Evolutionary conservation across 1,140 invertebrate genomes (phyloP).

Genomic region (Neodiprion virginianus): DNA sequence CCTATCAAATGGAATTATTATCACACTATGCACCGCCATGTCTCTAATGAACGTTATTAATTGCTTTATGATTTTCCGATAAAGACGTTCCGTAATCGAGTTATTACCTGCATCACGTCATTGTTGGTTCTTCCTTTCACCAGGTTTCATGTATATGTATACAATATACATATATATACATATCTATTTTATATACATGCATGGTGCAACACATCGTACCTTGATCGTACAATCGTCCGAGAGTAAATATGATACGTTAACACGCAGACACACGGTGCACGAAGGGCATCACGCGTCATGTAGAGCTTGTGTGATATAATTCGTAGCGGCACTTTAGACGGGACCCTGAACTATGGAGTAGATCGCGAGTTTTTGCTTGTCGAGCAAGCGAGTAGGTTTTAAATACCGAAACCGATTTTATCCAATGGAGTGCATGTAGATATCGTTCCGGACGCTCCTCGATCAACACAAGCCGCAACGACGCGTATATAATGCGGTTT

Average conservation of each 20-base stretch:
- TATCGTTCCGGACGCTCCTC: no score
- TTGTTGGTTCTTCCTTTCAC: neutral
- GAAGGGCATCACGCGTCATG: no score
- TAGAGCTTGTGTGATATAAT: no score
- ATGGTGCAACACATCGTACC: neutral
- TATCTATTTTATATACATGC: neutral
- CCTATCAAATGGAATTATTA: slow-evolving; percentile 25
- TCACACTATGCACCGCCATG: slow-evolving; percentile 17
- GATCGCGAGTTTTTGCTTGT: no score
- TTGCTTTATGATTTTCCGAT: slow-evolving; percentile 62
- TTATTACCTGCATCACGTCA: slow-evolving; percentile 49
- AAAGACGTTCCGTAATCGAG: slow-evolving; percentile 50
- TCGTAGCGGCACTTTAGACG: no score
- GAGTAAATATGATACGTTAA: no score
- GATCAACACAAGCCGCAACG: slow-evolving; percentile 26
- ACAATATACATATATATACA: neutral
- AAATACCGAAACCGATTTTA: no score
- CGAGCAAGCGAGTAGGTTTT: no score
- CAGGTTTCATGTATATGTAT: neutral
- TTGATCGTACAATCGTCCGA: no score
- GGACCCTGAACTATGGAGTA: no score
- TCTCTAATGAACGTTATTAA: slow-evolving; percentile 60
- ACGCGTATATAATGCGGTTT: neutral
- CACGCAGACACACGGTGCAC: no score
- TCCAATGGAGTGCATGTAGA: no score